A percentile compares a stretch with the other conserved stretches of the same genome.
These are phyloP conservation scores for Saturnia pavonia DNA, from an alignment of 2,888 invertebrate genomes.

Conservation along the genomic window DNA sequence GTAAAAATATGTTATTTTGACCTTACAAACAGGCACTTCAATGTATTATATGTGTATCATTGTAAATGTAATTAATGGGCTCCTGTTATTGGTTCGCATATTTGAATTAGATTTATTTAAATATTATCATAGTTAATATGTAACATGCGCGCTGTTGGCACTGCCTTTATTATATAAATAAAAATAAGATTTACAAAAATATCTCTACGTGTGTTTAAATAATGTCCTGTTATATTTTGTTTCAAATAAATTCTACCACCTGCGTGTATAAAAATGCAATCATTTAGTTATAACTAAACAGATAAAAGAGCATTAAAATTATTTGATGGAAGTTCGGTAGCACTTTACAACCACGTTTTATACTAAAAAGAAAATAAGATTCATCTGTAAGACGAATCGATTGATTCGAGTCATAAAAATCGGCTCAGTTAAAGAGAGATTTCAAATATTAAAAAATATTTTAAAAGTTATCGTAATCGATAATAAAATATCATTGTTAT, in stretches of 20 bases:
- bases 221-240: neutral
- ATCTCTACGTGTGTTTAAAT: neutral
- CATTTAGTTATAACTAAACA: constrained; percentile 1
- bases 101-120: no score
- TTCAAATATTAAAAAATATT: neutral
- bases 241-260: neutral
- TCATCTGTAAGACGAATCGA: constrained; percentile 8
- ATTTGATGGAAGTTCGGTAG: constrained; percentile 11
- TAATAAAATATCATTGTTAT: neutral
- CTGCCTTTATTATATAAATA: no score
- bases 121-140: no score
- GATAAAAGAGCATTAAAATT: constrained; percentile 11
- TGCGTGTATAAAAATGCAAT: neutral
- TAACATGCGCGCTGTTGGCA: no score
- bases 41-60: no score
- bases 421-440: neutral
- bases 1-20: no score
- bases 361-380: neutral
- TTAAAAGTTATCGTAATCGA: neutral
- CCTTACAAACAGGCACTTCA: no score
- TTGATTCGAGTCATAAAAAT: constrained; percentile 7
- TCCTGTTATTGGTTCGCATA: no score
- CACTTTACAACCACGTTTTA: neutral
- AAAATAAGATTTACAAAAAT: no score
- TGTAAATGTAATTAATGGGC: no score